Evolutionary conservation across 2,113 vertebrate species (phyloP).

Genomic region (Lucifuga dentata): DNA sequence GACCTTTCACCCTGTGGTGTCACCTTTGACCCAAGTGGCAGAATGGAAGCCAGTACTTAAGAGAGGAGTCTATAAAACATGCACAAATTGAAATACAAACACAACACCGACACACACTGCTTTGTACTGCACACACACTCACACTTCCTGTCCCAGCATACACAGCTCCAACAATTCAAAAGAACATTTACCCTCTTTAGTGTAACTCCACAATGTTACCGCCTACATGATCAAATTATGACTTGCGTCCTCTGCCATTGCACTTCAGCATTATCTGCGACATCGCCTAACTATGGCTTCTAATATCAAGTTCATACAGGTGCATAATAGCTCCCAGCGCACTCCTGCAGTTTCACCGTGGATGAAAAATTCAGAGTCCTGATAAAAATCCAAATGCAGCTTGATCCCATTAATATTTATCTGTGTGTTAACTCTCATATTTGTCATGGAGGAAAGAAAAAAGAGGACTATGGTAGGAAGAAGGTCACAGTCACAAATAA

Average conservation of each 20-base stretch:
- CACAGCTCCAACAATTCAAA: not conserved
- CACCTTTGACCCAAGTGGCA: conserved; percentile 24
- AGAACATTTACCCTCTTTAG: not conserved
- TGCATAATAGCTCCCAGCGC: conserved; percentile 45
- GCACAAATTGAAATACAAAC: not conserved
- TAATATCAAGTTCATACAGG: conserved; percentile 51
- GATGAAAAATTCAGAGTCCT: conserved; percentile 73
- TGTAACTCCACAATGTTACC: not conserved
- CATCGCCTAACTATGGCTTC: conserved; percentile 22
- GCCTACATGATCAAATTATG: not conserved
- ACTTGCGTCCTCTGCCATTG: not conserved
- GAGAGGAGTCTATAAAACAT: conserved; percentile 10
- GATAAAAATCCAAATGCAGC: conserved; percentile 50
- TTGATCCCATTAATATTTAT: conserved; percentile 78
- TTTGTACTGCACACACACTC: not conserved
- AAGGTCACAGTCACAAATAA: conserved; percentile 45
- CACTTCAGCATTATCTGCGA: conserved; percentile 16
- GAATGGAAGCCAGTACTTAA: not conserved
- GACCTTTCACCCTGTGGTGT: conserved; percentile 23
- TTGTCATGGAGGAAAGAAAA: conserved; percentile 30
- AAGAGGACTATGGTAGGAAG: not conserved
- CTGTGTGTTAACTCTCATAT: conserved; percentile 63
- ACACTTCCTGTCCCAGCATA: not conserved
- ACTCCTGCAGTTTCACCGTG: conserved; percentile 44
- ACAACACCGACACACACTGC: not conserved